Percentiles rank a stretch among this genome's conserved stretches.
Evolutionary conservation across 2,113 vertebrate genomes (phyloP).

Genomic region (Clarias gariepinus): DNA sequence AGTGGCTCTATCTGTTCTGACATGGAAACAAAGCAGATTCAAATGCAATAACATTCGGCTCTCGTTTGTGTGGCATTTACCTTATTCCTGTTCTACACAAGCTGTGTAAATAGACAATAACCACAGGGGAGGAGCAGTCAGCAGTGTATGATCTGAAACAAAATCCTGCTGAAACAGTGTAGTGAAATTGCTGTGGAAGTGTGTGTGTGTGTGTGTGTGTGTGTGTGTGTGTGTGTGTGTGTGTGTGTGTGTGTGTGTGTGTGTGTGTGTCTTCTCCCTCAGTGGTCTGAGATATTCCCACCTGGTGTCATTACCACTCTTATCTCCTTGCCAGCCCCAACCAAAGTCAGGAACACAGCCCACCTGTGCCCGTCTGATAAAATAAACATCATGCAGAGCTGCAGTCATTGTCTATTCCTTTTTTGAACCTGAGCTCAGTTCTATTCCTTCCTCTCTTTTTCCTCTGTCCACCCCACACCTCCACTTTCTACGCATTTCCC

Average conservation of each 20-base stretch:
- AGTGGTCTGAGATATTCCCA: slow-evolving; percentile 59
- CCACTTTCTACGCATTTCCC: slow-evolving; percentile 33
- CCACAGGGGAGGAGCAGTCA: slow-evolving; percentile 36
- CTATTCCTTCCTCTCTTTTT: not conserved
- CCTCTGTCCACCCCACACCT: not conserved
- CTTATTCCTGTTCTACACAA: slow-evolving; percentile 37
- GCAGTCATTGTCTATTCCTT: slow-evolving; percentile 48
- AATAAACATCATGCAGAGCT: slow-evolving; percentile 67
- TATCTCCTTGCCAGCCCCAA: slow-evolving; percentile 63
- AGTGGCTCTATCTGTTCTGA: slow-evolving; percentile 30
- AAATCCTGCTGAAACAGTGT: slow-evolving; percentile 30
- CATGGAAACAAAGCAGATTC: slow-evolving; percentile 37
- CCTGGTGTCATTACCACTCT: slow-evolving; percentile 69
- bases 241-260: slow-evolving; percentile 5
- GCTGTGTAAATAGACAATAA: slow-evolving; percentile 45
- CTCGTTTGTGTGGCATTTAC: slow-evolving; percentile 45
- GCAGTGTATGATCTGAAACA: slow-evolving; percentile 47
- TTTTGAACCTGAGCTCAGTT: slow-evolving; percentile 17
- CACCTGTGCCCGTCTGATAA: slow-evolving; percentile 72
- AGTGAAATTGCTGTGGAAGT: not conserved
- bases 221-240: slow-evolving; percentile 15
- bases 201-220: not conserved
- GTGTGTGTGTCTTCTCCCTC: not conserved
- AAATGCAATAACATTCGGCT: slow-evolving; percentile 37
- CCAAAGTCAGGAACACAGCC: slow-evolving; percentile 58